A percentile compares a stretch with the other conserved stretches of the same genome.
Evolutionary conservation across 2,888 invertebrate genomes (phyloP).

Genomic region (Mythimna loreyi): DNA sequence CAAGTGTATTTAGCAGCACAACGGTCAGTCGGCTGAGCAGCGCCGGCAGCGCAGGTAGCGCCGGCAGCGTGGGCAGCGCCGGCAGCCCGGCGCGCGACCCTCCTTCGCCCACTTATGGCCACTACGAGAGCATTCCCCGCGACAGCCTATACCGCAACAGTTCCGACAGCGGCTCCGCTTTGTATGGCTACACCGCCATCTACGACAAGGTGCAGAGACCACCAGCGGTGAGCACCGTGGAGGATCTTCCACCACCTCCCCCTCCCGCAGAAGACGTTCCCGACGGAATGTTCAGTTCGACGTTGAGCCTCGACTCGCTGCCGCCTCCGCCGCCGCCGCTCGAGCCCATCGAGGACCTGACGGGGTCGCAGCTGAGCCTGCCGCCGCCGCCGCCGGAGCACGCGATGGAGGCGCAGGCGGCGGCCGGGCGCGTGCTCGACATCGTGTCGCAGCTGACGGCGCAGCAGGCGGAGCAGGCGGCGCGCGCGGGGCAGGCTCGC

Average conservation of each 20-base stretch:
- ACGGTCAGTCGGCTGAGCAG: constrained; percentile 68
- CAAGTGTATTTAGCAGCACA: constrained; percentile 70
- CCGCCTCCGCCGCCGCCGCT: constrained; percentile 95
- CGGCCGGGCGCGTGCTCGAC: constrained; percentile 84
- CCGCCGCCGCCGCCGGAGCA: constrained; percentile 94
- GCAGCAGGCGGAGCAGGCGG: constrained; percentile 81
- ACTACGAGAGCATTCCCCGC: constrained; percentile 80
- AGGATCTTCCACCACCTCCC: constrained; percentile 92
- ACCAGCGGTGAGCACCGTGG: constrained; percentile 73
- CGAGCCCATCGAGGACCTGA: constrained; percentile 90
- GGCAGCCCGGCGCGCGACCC: constrained; percentile 75
- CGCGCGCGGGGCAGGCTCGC: constrained; percentile 81
- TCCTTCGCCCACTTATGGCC: constrained; percentile 77
- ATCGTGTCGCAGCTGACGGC: constrained; percentile 84
- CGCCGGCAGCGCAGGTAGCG: constrained; percentile 70
- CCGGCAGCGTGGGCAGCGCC: constrained; percentile 65
- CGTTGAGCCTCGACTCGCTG: constrained; percentile 94
- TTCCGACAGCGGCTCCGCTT: constrained; percentile 77
- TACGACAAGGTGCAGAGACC: constrained; percentile 83
- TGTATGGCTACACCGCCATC: constrained; percentile 88
- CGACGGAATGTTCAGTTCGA: constrained; percentile 93
- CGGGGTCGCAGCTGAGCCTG: constrained; percentile 94
- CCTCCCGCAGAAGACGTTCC: constrained; percentile 92
- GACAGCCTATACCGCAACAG: constrained; percentile 77
- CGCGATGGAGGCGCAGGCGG: constrained; percentile 80